Percentiles rank a stretch among this genome's conserved stretches.
phyloP scores from a whole-genome alignment of 2,113 vertebrate species.

The Vulpes ferrilata region DNA sequence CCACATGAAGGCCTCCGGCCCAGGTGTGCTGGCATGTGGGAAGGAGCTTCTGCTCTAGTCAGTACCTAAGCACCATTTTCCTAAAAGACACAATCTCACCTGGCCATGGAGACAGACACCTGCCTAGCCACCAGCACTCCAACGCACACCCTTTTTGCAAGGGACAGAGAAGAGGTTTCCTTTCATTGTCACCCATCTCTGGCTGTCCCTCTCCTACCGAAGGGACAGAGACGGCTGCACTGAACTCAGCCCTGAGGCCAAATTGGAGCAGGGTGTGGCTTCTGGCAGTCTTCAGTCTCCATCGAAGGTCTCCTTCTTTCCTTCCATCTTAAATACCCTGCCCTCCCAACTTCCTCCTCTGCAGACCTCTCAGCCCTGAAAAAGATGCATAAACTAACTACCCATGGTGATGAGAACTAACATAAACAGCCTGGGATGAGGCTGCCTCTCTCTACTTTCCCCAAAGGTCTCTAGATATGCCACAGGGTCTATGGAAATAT shows the following conservation, averaged over 20 bases:
- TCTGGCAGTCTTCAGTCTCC: no score
- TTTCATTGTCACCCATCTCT: background rate
- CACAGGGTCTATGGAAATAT: background rate
- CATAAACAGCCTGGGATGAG: background rate
- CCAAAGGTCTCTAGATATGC: background rate
- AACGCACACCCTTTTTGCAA: background rate
- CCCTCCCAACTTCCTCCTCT: background rate
- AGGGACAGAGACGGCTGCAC: background rate
- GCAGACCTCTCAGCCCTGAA: background rate
- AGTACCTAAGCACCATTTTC: background rate
- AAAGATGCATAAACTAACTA: background rate
- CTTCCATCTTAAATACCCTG: background rate
- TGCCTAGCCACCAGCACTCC: no score
- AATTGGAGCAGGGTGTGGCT: background rate
- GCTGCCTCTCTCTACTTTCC: background rate
- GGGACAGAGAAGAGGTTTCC: background rate
- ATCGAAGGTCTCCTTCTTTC: background rate
- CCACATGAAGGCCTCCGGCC: background rate
- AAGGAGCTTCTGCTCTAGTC: background rate
- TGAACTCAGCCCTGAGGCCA: background rate
- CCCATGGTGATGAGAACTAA: background rate
- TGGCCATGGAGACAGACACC: background rate
- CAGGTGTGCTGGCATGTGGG: background rate
- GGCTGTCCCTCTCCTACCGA: background rate
- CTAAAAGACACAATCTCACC: background rate